Evolutionary conservation across 1,140 invertebrate species (phyloP).

Genomic region (Apis florea): DNA sequence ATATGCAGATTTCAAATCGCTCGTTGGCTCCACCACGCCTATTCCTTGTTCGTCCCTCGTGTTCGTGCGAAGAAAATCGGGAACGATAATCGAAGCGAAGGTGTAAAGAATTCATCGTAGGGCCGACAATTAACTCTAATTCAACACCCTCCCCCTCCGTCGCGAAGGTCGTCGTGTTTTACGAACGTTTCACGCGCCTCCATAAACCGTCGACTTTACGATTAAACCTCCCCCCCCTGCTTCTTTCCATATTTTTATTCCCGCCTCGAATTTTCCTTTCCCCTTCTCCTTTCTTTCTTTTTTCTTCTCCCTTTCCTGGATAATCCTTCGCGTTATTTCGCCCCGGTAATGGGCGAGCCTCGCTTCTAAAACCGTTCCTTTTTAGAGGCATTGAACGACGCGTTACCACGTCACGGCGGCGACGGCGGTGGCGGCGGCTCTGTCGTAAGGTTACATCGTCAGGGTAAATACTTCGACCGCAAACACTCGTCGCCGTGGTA

Average conservation of each 20-base stretch:
- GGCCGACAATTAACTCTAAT: slow-evolving; percentile 35
- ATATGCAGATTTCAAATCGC: background rate
- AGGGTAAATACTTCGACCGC: slow-evolving; percentile 56
- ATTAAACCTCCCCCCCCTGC: slow-evolving; percentile 6
- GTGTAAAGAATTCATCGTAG: background rate
- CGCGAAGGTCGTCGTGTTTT: slow-evolving; percentile 4
- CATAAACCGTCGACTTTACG: slow-evolving; percentile 44
- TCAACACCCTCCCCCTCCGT: no score
- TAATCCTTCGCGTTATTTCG: slow-evolving; percentile 19
- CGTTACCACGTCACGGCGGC: slow-evolving; percentile 24
- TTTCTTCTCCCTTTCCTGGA: background rate
- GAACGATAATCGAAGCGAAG: background rate
- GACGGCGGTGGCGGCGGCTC: background rate
- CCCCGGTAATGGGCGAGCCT: background rate
- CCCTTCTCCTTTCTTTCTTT: background rate
- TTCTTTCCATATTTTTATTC: background rate
- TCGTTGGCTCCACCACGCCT: background rate
- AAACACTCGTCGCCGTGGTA: slow-evolving; percentile 48
- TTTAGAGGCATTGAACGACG: slow-evolving; percentile 17
- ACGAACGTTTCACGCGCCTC: slow-evolving; percentile 30
- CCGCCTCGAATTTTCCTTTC: background rate
- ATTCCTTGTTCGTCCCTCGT: no score
- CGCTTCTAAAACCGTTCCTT: slow-evolving; percentile 5
- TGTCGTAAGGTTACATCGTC: slow-evolving; percentile 46
- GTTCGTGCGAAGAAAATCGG: background rate